Evolutionary conservation across 1,140 invertebrate genomes (phyloP).

Genomic region (Drosophila pseudoobscura): DNA sequence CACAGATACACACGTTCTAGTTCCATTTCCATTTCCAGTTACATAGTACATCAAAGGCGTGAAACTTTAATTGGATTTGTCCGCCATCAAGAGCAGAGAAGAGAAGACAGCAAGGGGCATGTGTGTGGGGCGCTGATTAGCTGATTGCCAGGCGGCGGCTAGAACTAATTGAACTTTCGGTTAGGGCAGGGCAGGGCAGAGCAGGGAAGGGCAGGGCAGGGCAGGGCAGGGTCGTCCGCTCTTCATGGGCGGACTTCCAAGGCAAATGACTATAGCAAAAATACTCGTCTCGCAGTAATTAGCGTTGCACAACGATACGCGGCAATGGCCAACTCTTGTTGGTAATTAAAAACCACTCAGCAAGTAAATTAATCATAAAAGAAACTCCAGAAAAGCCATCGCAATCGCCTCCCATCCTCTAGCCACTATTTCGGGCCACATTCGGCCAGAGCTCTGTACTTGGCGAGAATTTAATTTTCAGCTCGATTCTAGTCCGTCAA

Average conservation of each 20-base stretch:
- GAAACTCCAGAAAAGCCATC: conserved; percentile 29
- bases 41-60: conserved; percentile 70
- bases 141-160: conserved; percentile 58
- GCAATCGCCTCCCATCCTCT: background rate
- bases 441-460: background rate
- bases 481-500: conserved; percentile 36
- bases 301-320: conserved; percentile 75
- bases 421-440: conserved; percentile 4
- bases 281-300: conserved; percentile 57
- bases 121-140: conserved; percentile 54
- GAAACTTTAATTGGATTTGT: conserved; percentile 79
- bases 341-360: conserved; percentile 81
- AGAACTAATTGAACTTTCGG: too few relatives aligned
- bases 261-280: conserved; percentile 79
- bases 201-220: too few relatives aligned
- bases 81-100: conserved; percentile 24
- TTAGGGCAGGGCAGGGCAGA: too few relatives aligned
- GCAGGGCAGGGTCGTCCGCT: too few relatives aligned
- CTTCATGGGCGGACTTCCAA: conserved; percentile 53
- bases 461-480: conserved; percentile 64
- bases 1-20: conserved; percentile 40
- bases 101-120: background rate
- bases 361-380: conserved; percentile 81
- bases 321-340: conserved; percentile 64
- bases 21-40: background rate